Evolutionary conservation across 2,797 vertebrate genomes (phyloP).

Genomic region (Perodicticus potto): DNA sequence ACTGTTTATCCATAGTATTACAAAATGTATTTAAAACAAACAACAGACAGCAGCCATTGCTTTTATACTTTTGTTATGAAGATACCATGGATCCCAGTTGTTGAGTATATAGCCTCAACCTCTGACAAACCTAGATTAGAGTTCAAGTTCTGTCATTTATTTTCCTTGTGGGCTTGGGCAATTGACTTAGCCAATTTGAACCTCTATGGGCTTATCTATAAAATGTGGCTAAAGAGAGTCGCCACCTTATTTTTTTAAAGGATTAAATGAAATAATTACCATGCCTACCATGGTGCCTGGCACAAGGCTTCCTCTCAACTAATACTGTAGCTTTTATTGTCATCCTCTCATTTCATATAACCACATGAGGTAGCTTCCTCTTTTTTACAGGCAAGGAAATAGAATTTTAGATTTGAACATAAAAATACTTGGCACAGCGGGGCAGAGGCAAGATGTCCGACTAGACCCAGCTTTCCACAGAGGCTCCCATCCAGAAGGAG

Average conservation of each 20-base stretch:
- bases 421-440: constrained; percentile 27
- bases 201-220: neutral
- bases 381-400: constrained; percentile 42
- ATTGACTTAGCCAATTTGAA: neutral
- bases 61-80: constrained; percentile 37
- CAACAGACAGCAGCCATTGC: neutral
- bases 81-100: neutral
- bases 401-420: constrained; percentile 24
- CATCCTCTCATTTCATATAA: neutral
- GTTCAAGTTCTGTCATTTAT: constrained; percentile 34
- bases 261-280: constrained; percentile 36
- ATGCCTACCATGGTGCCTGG: neutral
- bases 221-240: constrained; percentile 8
- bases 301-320: neutral
- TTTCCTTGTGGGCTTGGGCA: neutral
- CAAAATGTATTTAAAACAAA: constrained; percentile 41
- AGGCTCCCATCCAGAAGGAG: too few relatives aligned
- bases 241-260: neutral
- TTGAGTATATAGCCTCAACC: constrained; percentile 26
- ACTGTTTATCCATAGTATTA: constrained; percentile 10
- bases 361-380: neutral
- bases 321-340: neutral
- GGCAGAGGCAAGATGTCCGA: too few relatives aligned
- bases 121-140: constrained; percentile 40
- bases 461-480: too few relatives aligned